phyloP scores from a whole-genome alignment of 2,797 vertebrate genomes.

The Coregonus ussuriensis region DNA sequence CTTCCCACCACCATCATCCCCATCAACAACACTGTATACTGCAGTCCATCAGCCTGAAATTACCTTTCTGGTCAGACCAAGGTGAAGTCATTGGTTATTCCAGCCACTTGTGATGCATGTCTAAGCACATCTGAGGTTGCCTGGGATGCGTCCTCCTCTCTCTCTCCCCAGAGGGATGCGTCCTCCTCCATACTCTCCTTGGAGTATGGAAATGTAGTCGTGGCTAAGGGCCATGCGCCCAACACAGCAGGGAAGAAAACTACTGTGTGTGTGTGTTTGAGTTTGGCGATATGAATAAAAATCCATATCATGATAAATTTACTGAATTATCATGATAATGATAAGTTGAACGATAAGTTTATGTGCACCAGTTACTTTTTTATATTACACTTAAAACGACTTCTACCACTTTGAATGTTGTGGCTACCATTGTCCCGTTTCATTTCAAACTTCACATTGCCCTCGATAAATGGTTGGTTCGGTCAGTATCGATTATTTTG shows the following conservation, averaged over 20 bases:
- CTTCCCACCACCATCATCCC: background rate
- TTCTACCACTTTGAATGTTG: too few relatives aligned
- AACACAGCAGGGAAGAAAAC: constrained; percentile 12
- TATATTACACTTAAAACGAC: too few relatives aligned
- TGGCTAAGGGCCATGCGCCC: constrained; percentile 15
- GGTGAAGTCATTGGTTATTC: constrained; percentile 68
- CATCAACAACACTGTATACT: background rate
- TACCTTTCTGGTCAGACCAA: constrained; percentile 60
- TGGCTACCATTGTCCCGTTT: too few relatives aligned
- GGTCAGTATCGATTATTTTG: too few relatives aligned
- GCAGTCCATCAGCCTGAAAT: constrained; percentile 39
- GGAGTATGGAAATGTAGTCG: constrained; percentile 51
- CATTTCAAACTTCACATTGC: too few relatives aligned
- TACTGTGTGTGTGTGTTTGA: background rate
- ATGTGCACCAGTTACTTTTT: too few relatives aligned
- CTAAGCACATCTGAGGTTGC: constrained; percentile 66
- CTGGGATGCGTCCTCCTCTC: constrained; percentile 49
- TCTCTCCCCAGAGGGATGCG: constrained; percentile 31
- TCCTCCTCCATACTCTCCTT: too few relatives aligned
- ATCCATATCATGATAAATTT: too few relatives aligned
- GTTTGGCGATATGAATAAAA: background rate
- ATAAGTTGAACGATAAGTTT: too few relatives aligned
- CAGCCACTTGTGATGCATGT: constrained; percentile 58
- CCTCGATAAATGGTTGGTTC: too few relatives aligned
- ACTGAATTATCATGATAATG: too few relatives aligned